These are phyloP conservation scores for Tachysurus fulvidraco DNA, from an alignment of 2,113 vertebrate genomes.

Conservation along the genomic window DNA sequence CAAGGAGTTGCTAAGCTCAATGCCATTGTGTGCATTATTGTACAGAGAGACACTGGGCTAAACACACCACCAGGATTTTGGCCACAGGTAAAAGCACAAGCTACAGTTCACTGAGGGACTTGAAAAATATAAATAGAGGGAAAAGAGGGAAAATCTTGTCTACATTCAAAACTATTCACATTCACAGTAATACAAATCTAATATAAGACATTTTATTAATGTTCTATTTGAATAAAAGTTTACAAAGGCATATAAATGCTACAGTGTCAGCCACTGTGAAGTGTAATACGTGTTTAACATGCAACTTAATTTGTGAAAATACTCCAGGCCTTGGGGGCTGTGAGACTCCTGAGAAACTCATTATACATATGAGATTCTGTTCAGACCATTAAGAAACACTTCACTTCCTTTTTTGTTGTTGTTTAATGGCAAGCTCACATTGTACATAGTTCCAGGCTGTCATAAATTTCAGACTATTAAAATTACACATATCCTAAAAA, in stretches of 20 bases:
- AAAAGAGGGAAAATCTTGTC: neutral
- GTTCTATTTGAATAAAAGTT: neutral
- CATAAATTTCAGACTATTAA: neutral
- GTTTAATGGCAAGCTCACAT: neutral
- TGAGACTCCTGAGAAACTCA: neutral
- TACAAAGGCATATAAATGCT: neutral
- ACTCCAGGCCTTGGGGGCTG: neutral
- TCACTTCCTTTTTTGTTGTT: neutral
- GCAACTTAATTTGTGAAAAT: neutral
- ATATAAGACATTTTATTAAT: neutral
- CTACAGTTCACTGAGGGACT: neutral
- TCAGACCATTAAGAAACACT: neutral
- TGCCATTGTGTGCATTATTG: neutral
- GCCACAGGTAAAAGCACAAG: neutral
- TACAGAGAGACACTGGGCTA: neutral
- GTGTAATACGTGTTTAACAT: neutral
- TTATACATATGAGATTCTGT: neutral
- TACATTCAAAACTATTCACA: neutral
- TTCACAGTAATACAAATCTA: neutral
- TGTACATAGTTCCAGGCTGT: neutral
- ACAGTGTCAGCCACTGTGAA: neutral
- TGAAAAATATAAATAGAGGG: neutral
- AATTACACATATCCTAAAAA: neutral
- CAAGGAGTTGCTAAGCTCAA: neutral
- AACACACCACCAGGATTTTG: neutral